phyloP scores from a whole-genome alignment of 2,797 vertebrate genomes.

The Enteromius afrohamiltoni region DNA sequence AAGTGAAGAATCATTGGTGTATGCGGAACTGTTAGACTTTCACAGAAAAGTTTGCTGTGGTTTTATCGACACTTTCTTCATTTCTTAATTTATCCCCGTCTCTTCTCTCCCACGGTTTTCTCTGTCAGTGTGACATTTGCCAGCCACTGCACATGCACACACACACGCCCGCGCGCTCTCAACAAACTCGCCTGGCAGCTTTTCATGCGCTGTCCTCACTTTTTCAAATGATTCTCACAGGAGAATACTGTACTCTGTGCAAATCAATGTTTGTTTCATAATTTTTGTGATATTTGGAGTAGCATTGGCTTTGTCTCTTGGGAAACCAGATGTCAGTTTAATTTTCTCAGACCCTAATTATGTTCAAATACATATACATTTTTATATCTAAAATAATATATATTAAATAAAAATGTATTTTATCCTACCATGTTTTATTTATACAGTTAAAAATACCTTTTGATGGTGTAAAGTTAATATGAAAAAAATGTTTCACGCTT shows the following conservation, averaged over 20 bases:
- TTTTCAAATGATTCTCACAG: slow-evolving; percentile 28
- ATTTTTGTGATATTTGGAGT: not conserved
- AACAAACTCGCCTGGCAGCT: slow-evolving; percentile 38
- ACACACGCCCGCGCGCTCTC: slow-evolving; percentile 13
- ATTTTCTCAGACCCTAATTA: not conserved
- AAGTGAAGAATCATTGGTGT: not conserved
- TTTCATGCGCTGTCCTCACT: slow-evolving; percentile 22
- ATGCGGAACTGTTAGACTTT: not conserved
- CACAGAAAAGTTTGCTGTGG: slow-evolving; percentile 28
- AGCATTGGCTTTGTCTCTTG: not conserved
- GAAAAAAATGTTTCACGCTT: too few relatives aligned
- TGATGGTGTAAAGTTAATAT: not conserved
- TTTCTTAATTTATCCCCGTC: slow-evolving; percentile 42
- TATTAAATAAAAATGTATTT: not conserved
- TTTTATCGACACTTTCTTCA: slow-evolving; percentile 37
- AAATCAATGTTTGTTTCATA: slow-evolving; percentile 26
- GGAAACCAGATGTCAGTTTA: slow-evolving; percentile 10
- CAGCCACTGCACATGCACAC: not conserved
- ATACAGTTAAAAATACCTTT: not conserved
- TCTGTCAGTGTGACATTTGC: slow-evolving; percentile 50
- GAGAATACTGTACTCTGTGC: slow-evolving; percentile 6
- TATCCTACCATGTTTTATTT: not conserved
- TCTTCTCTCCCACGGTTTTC: slow-evolving; percentile 44
- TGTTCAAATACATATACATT: not conserved
- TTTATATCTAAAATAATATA: too few relatives aligned